phyloP scores from a whole-genome alignment of 2,797 vertebrate genomes.

The Cichlasoma orientale region DNA sequence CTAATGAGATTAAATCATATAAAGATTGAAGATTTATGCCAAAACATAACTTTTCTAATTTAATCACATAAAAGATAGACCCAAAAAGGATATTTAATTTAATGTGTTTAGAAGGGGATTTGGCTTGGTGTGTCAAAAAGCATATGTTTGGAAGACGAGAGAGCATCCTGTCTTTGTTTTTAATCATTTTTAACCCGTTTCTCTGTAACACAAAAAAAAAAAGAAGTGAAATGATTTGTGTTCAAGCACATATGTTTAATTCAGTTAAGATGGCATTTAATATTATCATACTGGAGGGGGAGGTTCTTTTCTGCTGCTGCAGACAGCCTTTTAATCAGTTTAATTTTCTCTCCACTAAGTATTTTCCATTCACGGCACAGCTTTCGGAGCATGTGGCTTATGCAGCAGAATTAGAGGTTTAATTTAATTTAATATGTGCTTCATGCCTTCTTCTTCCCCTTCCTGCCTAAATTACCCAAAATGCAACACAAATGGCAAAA shows the following conservation, averaged over 20 bases:
- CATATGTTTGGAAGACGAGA: not conserved
- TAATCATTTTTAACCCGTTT: conserved; percentile 47
- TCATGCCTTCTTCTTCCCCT: not conserved
- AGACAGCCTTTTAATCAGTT: conserved; percentile 46
- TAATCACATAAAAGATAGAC: not conserved
- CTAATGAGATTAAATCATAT: conserved; percentile 47
- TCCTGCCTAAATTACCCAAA: not conserved
- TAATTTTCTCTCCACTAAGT: conserved; percentile 24
- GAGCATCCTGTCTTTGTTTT: not conserved
- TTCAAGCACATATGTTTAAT: conserved; percentile 45
- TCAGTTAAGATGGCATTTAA: conserved; percentile 59
- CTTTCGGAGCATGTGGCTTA: conserved; percentile 4
- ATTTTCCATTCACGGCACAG: not conserved
- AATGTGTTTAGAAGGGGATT: not conserved
- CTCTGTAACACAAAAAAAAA: conserved; percentile 57
- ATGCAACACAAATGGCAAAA: not conserved
- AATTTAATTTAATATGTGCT: not conserved
- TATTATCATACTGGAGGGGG: conserved; percentile 43
- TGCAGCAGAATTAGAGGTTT: not conserved
- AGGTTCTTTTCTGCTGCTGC: conserved; percentile 6
- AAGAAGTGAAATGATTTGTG: conserved; percentile 44
- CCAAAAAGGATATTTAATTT: not conserved
- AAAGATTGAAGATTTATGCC: conserved; percentile 27
- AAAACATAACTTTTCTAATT: not conserved
- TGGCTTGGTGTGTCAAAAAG: not conserved